Conservation (phyloP, 2,113 vertebrate genomes). For the Chamaetylas fuelleborni region DNA sequence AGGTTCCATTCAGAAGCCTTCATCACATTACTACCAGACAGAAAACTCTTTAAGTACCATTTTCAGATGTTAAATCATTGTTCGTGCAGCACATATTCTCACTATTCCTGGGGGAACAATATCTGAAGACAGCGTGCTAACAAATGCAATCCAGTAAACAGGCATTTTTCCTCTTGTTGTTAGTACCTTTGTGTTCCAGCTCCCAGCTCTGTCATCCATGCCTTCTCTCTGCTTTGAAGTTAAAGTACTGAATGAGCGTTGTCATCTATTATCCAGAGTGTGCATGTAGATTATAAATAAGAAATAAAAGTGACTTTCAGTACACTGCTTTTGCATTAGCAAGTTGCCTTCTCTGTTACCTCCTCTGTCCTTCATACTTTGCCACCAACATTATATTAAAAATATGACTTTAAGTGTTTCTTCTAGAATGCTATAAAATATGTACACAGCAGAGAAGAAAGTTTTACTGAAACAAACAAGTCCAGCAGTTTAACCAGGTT, state of each 20-base stretch:
- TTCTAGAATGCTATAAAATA: slow-evolving; percentile 43
- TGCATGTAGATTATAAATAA: slow-evolving; percentile 89
- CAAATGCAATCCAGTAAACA: slow-evolving; percentile 82
- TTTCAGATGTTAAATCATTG: slow-evolving; percentile 85
- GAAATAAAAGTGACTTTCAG: slow-evolving; percentile 84
- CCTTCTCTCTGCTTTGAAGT: slow-evolving; percentile 75
- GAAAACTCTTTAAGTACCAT: slow-evolving; percentile 82
- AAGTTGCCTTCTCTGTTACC: slow-evolving; percentile 64
- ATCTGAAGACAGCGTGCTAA: slow-evolving; percentile 82
- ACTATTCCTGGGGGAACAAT: slow-evolving; percentile 79
- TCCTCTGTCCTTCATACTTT: slow-evolving; percentile 68
- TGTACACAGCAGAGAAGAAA: slow-evolving; percentile 51
- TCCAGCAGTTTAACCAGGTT: slow-evolving; percentile 73
- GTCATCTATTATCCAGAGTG: slow-evolving; percentile 81
- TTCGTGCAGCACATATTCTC: slow-evolving; percentile 73
- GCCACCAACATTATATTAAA: slow-evolving; percentile 63
- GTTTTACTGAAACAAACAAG: slow-evolving; percentile 77
- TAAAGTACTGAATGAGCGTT: slow-evolving; percentile 79
- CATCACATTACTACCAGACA: slow-evolving; percentile 79
- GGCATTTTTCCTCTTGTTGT: slow-evolving; percentile 78
- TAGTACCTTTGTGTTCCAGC: slow-evolving; percentile 75
- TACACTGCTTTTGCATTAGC: slow-evolving; percentile 88
- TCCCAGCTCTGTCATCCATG: slow-evolving; percentile 80
- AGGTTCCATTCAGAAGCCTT: slow-evolving; percentile 78
- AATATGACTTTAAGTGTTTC: slow-evolving; percentile 52